Evolutionary conservation across 2,113 vertebrate species (phyloP).

Genomic region (Ciconia maguari): DNA sequence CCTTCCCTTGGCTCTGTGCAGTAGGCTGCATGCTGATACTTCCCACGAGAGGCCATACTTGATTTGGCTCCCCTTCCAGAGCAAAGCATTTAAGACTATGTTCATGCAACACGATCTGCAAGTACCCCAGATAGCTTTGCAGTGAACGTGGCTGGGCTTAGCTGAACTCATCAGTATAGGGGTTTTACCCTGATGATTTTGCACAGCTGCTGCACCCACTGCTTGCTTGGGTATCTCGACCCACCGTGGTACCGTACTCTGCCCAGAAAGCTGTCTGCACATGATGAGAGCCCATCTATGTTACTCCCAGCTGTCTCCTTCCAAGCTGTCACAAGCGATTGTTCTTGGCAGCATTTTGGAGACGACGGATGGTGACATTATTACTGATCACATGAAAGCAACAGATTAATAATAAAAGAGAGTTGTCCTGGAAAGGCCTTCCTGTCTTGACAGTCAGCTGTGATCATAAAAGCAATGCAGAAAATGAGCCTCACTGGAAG

Average conservation of each 20-base stretch:
- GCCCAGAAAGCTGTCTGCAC: background rate
- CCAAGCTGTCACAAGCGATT: background rate
- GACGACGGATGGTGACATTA: background rate
- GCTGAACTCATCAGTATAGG: background rate
- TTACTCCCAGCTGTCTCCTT: background rate
- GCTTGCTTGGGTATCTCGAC: background rate
- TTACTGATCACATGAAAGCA: background rate
- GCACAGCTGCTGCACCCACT: background rate
- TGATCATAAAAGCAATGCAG: background rate
- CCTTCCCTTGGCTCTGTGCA: background rate
- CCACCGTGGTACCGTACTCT: fast-evolving
- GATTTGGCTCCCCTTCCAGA: background rate
- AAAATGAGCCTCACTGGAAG: background rate
- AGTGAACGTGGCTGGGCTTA: background rate
- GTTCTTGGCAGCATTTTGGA: background rate
- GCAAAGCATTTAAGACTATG: fast-evolving
- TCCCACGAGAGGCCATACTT: background rate
- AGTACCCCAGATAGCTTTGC: background rate
- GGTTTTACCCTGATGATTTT: background rate
- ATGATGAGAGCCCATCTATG: fast-evolving
- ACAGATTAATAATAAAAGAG: background rate
- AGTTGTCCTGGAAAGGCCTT: background rate
- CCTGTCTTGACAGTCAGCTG: background rate
- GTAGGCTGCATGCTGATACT: background rate
- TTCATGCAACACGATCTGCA: fast-evolving